Evolutionary conservation across 1,140 invertebrate genomes (phyloP), one percentile per base, ranked within the genome.

Genomic region (Plectus sambesii): DNA sequence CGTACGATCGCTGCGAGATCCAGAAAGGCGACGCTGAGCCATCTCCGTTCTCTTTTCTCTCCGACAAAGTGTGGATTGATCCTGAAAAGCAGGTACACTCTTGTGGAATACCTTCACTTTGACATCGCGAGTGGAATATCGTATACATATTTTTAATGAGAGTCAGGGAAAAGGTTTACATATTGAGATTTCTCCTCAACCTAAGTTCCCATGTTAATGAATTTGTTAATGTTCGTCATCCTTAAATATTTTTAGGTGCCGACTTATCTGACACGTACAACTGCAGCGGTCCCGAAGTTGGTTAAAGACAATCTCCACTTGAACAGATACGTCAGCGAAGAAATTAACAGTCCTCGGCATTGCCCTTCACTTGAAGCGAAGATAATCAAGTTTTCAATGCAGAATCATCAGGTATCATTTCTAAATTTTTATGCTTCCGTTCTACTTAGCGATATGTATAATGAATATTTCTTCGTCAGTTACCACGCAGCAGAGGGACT

Each of bases 291-390:
- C 0, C 79, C 79, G 22, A 72, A 81, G 59, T 79, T 92, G 44
- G 77, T 92, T 4, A 72, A 72, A 42, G 76, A 85, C 17, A 87
- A 86, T 72, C 61, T 88, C 23, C 82, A 89, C 65, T 71, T 80
- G 3, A 89, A 87, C 71, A 73, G 77, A 27, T 85, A 90, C 72
- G 80, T 92, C 0, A 77, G 75, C 5, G 83, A 86, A 70, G 84
- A 86, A 70, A 79, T 72, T 0, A 53, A 54, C 25, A 82, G 87
- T 30, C 85, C 85, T 1, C 73, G 85, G 30, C 71, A 89, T 71
- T 93, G 88, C 69, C 88, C 88, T 0, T 92, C 87, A 2, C 82
- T 93, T 54, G 88, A 93, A 71, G 85, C 86, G 15, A 93, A 93
- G 76, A 73, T 87, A 24, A 55, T 88, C 4, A 78, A 76, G 47